Percentiles rank a stretch among this genome's conserved stretches.
Evolutionary conservation across 2,797 vertebrate genomes (phyloP).

Genomic region (Fistularia commersonii): DNA sequence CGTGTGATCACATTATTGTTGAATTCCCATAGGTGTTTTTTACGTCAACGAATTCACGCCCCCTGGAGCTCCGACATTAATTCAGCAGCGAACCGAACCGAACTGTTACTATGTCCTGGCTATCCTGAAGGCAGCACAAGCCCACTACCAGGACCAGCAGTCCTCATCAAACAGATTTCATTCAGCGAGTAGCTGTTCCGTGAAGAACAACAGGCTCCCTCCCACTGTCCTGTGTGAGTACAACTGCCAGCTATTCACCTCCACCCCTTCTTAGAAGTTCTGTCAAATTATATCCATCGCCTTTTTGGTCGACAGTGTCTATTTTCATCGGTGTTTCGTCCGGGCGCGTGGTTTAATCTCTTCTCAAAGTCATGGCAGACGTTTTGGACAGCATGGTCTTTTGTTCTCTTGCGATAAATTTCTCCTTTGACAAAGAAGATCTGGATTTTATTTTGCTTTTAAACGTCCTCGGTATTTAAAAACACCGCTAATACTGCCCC

Average conservation of each 20-base stretch:
- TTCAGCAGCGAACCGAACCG: not conserved
- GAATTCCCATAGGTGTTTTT: too few relatives aligned
- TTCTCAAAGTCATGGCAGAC: constrained; percentile 44
- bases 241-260: constrained; percentile 8
- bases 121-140: not conserved
- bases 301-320: not conserved
- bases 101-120: constrained; percentile 11
- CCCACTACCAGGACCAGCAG: constrained; percentile 34
- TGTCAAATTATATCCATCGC: not conserved
- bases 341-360: constrained; percentile 4
- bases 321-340: not conserved
- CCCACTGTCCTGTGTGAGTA: constrained; percentile 68
- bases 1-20: too few relatives aligned
- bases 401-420: constrained; percentile 62
- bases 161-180: constrained; percentile 53
- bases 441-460: constrained; percentile 9
- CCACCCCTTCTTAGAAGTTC: constrained; percentile 11
- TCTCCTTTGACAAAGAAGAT: constrained; percentile 39
- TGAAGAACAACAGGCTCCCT: constrained; percentile 71
- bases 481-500: not conserved
- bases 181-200: constrained; percentile 61
- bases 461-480: constrained; percentile 12
- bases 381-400: constrained; percentile 62
- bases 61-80: too few relatives aligned
- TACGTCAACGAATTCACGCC: too few relatives aligned